Conservation (phyloP, 2,888 invertebrate genomes). For the Gasteruption jaculator region DNA sequence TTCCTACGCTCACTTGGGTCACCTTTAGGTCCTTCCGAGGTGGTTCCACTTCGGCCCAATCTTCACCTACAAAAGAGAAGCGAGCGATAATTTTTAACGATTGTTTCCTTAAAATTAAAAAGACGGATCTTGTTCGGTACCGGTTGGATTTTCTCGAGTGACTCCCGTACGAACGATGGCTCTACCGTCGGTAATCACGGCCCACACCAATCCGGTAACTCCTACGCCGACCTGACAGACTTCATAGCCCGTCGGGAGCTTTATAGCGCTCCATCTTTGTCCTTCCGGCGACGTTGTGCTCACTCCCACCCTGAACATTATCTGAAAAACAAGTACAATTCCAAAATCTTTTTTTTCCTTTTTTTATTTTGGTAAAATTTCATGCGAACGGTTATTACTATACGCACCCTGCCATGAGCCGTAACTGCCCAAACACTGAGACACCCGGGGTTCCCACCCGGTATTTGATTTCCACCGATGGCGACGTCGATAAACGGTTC, state of each 20-base stretch:
- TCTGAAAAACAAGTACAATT: conserved; percentile 51
- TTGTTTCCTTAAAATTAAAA: too few relatives aligned
- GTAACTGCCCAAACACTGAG: conserved; percentile 91
- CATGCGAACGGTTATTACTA: conserved; percentile 14
- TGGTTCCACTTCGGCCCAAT: conserved; percentile 79
- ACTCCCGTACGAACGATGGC: conserved; percentile 79
- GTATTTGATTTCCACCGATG: conserved; percentile 79
- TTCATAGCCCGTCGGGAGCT: conserved; percentile 74
- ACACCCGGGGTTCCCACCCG: conserved; percentile 71
- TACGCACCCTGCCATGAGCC: conserved; percentile 73
- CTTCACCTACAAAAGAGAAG: conserved; percentile 54
- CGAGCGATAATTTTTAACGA: conserved; percentile 8
- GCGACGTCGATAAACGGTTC: conserved; percentile 91
- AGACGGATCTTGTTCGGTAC: too few relatives aligned
- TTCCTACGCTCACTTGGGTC: conserved; percentile 76
- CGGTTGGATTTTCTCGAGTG: conserved; percentile 70
- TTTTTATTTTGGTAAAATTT: conserved; percentile 7
- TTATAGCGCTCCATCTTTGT: conserved; percentile 75
- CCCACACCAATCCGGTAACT: conserved; percentile 83
- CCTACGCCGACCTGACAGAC: conserved; percentile 83
- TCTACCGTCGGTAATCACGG: conserved; percentile 77
- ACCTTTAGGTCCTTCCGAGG: conserved; percentile 69
- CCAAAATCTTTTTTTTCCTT: not conserved
- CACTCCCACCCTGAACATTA: conserved; percentile 82
- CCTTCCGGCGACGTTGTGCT: conserved; percentile 83